Base-by-base conservation (phyloP, 2,888 invertebrate species). In the Branchellion lobata region DNA sequence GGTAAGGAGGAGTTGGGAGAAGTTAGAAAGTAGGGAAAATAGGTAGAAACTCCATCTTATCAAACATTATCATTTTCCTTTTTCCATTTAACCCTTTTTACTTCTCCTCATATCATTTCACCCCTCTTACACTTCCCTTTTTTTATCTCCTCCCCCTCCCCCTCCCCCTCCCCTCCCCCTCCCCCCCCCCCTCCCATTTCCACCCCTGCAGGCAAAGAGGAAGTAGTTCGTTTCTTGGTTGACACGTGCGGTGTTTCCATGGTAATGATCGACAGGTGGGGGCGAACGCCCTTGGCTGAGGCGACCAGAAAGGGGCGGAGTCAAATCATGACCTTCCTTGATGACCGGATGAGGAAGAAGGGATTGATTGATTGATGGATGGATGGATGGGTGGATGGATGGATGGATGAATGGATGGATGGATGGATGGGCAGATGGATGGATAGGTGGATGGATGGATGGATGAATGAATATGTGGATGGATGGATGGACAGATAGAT, bases 231-330 rank as follows among this genome's bases (percentile, higher is more conserved):
- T 86, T 97, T 96, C 88, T 90, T 97, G 33, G 89, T 96, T 78
- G 92, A 93, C 82, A 93, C 94, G 83, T 96, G 96, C 86, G 90
- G 91, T 72, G 94, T 94, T 0, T 91, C 92, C 1, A 90, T 92
- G 83, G 90, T 91, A 84, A 91, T 92, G 1, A 91, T 91, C 83
- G 96, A 96, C 89, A 92, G 91, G 84, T 96, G 96, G 95, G 95
- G 95, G 61, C 94, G 93, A 87, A 92, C 92, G 36, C 95, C 96
- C 0, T 88, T 95, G 51, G 94, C 95, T 85, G 96, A 96, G 86
- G 96, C 96, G 24, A 33, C 14, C 11, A 8, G 77, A 14, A 2
- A 31, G 33, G 29, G 53, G 31, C 18, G 36, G 27, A 21, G 34
- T 11, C 11, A 65, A 11, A 33, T 77, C 18, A 31, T 34, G 53